Evolutionary conservation across 1,140 invertebrate genomes (phyloP).

Genomic region (Euura saliciscinereae): DNA sequence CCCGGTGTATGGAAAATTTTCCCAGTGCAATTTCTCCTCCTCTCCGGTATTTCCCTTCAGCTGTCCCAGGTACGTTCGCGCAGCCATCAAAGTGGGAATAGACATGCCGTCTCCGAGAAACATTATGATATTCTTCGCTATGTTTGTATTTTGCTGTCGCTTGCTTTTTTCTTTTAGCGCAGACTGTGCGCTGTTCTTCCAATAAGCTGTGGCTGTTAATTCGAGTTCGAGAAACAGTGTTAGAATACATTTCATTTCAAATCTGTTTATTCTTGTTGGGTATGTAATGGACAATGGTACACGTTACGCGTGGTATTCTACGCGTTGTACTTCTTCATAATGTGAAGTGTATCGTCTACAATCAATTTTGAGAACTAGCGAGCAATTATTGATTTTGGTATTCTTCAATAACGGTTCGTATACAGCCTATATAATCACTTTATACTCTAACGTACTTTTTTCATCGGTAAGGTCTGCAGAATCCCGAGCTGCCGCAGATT

Average conservation of each 20-base stretch:
- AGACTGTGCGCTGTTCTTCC: slow-evolving; percentile 55
- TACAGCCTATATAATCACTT: no score
- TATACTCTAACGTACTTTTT: background rate
- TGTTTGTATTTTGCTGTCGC: slow-evolving; percentile 52
- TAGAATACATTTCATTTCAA: no score
- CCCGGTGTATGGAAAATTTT: slow-evolving; percentile 78
- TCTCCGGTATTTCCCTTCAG: slow-evolving; percentile 51
- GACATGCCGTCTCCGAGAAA: slow-evolving; percentile 83
- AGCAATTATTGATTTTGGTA: no score
- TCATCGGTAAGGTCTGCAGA: background rate
- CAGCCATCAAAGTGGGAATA: slow-evolving; percentile 71
- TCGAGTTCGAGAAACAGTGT: no score
- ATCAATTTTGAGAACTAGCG: no score
- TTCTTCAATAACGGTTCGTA: no score
- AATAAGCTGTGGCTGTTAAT: slow-evolving; percentile 33
- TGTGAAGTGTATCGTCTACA: no score
- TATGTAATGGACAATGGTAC: no score
- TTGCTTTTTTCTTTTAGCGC: slow-evolving; percentile 64
- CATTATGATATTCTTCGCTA: slow-evolving; percentile 75
- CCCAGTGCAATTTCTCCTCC: slow-evolving; percentile 65
- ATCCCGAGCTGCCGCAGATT: background rate
- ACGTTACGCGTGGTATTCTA: no score
- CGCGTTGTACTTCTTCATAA: no score
- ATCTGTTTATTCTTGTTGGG: no score
- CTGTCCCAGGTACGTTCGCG: slow-evolving; percentile 71